phyloP scores from a whole-genome alignment of 2,113 vertebrate genomes.

The Phainopepla nitens region DNA sequence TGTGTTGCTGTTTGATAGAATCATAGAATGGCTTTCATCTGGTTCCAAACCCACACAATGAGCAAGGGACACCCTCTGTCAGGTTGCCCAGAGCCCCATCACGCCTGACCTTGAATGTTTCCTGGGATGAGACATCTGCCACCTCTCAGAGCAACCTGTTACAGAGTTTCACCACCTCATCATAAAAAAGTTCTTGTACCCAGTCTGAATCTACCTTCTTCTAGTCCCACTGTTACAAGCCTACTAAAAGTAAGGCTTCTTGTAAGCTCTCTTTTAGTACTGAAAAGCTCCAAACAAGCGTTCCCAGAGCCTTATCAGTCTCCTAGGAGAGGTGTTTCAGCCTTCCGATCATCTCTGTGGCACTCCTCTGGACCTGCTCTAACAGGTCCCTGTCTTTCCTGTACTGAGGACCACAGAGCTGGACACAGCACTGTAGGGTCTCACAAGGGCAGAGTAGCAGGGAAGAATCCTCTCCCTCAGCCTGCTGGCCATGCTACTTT shows the following conservation, averaged over 20 bases:
- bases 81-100: not conserved
- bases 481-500: not conserved
- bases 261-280: not conserved
- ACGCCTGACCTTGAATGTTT: not conserved
- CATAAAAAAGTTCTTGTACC: not conserved
- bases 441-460: not conserved
- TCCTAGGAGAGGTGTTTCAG: not conserved
- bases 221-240: not conserved
- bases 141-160: not conserved
- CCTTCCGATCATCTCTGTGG: not conserved
- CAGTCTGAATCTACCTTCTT: not conserved
- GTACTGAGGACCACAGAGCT: not conserved
- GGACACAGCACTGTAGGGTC: rapidly evolving
- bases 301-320: not conserved
- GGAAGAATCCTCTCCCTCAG: not conserved
- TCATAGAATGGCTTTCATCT: not conserved
- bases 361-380: rapidly evolving
- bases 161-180: not conserved
- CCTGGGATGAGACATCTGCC: not conserved
- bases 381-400: not conserved
- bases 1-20: not conserved
- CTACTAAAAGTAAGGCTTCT: not conserved
- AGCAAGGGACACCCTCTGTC: not conserved
- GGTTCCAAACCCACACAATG: not conserved
- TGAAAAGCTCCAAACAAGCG: not conserved